Base-by-base conservation (phyloP, 2,113 vertebrate species). In the Pholis gunnellus region DNA sequence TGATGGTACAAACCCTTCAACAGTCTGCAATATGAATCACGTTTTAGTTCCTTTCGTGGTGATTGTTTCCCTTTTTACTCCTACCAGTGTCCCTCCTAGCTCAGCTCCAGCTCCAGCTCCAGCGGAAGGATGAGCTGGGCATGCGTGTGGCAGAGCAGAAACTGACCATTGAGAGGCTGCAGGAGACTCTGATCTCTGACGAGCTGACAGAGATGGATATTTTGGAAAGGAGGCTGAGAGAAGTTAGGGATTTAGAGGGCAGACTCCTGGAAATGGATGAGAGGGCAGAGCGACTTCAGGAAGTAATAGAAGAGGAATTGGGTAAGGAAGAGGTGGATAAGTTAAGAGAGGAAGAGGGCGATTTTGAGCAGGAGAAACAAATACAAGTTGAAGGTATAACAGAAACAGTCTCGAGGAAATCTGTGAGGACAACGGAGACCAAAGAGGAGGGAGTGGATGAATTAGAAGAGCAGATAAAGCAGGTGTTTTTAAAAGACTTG, bases 401-500 rank as follows among this genome's bases (percentile, higher is more conserved):
- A 20, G 27, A 85, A 68, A 84, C 9, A 29, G 63, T 79, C 22
- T 52, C 88, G 6, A 82, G 29, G 64, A 87, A 54, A 61, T 82
- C 77, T 17, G 64, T 82, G 50, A 78, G 48, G 59, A 76, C 2
- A 8, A 50, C 50, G 2, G 69, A 75, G 50, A 36, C n/a, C 25
- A 52, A 67, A 22, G 78, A 84, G 38, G 85, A 73, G 2, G 85
- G 79, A 20, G 78, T 76, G 66, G 88, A 94, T 61, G 93, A 92
- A 56, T 56, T 93, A 59, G 92, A 91, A 57, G 89, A 93, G 5
- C 48, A 94, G 56, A 93, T 94, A 69, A 94, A 91, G 64, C 5
- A 34, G 34, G 88, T 93, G 83, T 94, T 94, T 90, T 82, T 94
- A 0, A 91, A 92, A 66, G 91, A 60, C 22, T 67, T 94, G 71